Evolutionary conservation across 2,888 invertebrate species (phyloP).

Genomic region (Tethea ocularis): DNA sequence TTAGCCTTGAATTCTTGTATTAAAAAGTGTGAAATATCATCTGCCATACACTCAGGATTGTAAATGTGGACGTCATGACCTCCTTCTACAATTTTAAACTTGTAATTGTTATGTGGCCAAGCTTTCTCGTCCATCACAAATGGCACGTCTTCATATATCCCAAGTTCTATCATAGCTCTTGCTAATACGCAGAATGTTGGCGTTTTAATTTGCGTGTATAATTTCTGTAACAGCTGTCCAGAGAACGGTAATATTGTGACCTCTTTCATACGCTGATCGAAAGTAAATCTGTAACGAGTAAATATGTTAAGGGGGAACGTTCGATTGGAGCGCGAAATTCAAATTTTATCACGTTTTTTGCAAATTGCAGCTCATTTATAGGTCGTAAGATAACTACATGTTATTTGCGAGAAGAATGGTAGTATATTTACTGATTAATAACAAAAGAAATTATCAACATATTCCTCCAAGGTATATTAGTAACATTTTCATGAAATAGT

Average conservation of each 20-base stretch:
- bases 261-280: constrained; percentile 66
- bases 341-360: too few relatives aligned
- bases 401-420: too few relatives aligned
- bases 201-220: constrained; percentile 46
- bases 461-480: too few relatives aligned
- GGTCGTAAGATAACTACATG: too few relatives aligned
- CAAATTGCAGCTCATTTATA: too few relatives aligned
- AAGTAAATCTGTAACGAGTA: constrained; percentile 49
- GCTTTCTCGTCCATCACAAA: constrained; percentile 49
- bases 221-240: constrained; percentile 35
- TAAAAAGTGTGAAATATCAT: constrained; percentile 58
- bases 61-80: constrained; percentile 85
- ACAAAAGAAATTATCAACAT: too few relatives aligned
- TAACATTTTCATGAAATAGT: too few relatives aligned
- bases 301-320: too few relatives aligned
- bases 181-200: constrained; percentile 60
- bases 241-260: constrained; percentile 51
- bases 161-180: constrained; percentile 32
- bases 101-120: constrained; percentile 61
- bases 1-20: constrained; percentile 32
- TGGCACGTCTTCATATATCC: constrained; percentile 38
- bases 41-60: constrained; percentile 78
- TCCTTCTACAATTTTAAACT: constrained; percentile 69
- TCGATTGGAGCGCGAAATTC: too few relatives aligned
- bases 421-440: too few relatives aligned